Evolutionary conservation across 2,113 vertebrate genomes (phyloP).

Genomic region (Chaenocephalus aceratus): DNA sequence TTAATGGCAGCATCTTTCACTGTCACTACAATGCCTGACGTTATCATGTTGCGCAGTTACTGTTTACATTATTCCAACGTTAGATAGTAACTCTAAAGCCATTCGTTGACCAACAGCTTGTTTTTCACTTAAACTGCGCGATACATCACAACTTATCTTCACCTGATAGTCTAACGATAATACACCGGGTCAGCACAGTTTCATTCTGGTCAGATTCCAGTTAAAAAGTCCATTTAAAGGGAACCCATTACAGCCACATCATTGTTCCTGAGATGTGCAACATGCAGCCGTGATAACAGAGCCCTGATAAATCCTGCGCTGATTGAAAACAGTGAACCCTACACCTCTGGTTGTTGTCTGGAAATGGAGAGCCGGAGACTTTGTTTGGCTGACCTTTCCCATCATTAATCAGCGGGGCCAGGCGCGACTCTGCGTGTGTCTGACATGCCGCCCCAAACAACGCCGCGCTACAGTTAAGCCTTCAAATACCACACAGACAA

Average conservation of each 20-base stretch:
- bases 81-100: not conserved
- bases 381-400: constrained; percentile 71
- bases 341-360: constrained; percentile 72
- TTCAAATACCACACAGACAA: constrained; percentile 52
- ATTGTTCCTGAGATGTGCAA: constrained; percentile 26
- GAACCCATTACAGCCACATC: constrained; percentile 12
- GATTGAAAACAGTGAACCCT: constrained; percentile 79
- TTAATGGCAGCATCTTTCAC: constrained; percentile 1
- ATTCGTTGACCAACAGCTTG: not conserved
- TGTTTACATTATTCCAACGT: constrained; percentile 15
- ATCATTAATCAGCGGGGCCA: constrained; percentile 68
- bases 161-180: constrained; percentile 33
- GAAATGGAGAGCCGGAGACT: constrained; percentile 57
- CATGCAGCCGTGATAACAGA: constrained; percentile 60
- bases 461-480: constrained; percentile 43
- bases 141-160: constrained; percentile 26
- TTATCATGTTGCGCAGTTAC: not conserved
- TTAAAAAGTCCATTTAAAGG: constrained; percentile 45
- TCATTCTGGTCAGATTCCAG: constrained; percentile 22
- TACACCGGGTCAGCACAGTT: constrained; percentile 24
- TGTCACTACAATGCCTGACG: not conserved
- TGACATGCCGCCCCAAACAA: constrained; percentile 58
- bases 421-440: constrained; percentile 43
- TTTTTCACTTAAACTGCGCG: not conserved
- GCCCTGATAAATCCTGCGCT: constrained; percentile 64